Evolutionary conservation across 2,888 invertebrate genomes (phyloP), one percentile per base, ranked within the genome.

Genomic region (Mactromeris polynyma): DNA sequence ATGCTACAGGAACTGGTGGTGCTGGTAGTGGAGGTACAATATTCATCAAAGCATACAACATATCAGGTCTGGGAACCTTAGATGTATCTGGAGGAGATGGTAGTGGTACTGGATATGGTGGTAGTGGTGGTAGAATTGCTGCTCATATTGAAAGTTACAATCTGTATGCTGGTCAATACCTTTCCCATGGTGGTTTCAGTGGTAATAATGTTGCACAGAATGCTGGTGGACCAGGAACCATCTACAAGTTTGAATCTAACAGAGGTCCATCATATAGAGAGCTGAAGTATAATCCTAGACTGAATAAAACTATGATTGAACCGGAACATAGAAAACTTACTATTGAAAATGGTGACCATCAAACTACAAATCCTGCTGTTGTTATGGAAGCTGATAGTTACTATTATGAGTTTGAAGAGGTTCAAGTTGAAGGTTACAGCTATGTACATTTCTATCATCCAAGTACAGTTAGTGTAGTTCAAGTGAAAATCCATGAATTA

Each of bases 371-470:
- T 77, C 94, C 94, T 21, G 94, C 94, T 33, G 80, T 95, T 42
- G 93, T 95, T n/a, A 94, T 95, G 94, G 94, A 94, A 85, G 88
- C 89, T 46, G 80, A 90, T 51, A 93, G 88, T 46, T 79, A 92
- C 14, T 94, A 91, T 83, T 95, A 94, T 90, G 93, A 94, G 79
- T 94, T 95, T 93, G 94, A 95, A 81, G 95, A 95, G 79, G 92
- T 94, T 0, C 94, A 95, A 73, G 94, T 95, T 19, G 93, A 94
- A 38, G 94, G 94, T 0, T 90, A 94, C 87, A 91, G 92, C 26
- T 95, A 95, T 88, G 94, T 95, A 0, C 94, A 95, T 86, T 95
- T 95, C 87, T 95, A 94, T 83, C 94, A 94, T 81, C 94, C 95
- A 11, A 51, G 21, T 11, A 87, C 78, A n/a, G 91, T 89, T 6